Evolutionary conservation across 2,888 invertebrate species (phyloP).

Genomic region (Dorcus parallelipipedus): DNA sequence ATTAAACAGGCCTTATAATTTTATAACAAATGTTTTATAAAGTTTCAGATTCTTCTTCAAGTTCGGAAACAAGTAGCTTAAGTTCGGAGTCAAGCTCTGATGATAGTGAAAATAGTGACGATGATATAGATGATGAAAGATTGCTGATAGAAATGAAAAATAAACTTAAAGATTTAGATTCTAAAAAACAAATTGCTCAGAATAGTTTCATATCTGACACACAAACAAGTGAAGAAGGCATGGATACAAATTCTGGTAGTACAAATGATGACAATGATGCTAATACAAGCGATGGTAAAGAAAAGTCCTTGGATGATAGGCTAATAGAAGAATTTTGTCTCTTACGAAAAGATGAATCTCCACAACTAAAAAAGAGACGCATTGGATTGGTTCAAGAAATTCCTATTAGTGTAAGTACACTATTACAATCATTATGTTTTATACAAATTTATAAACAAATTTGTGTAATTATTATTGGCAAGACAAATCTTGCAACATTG

Average conservation of each 20-base stretch:
- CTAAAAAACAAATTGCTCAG: constrained; percentile 38
- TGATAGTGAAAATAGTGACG: constrained; percentile 49
- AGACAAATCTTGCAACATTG: background rate
- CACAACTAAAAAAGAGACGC: constrained; percentile 48
- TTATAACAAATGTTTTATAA: constrained; percentile 10
- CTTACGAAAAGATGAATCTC: constrained; percentile 29
- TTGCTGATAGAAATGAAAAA: constrained; percentile 44
- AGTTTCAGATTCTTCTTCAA: constrained; percentile 43
- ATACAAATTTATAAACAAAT: constrained; percentile 4
- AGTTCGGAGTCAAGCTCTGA: constrained; percentile 52
- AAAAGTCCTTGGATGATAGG: constrained; percentile 37
- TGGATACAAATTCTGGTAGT: constrained; percentile 12
- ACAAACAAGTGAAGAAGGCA: constrained; percentile 24
- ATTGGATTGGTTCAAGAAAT: constrained; percentile 60
- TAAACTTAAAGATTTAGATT: constrained; percentile 43
- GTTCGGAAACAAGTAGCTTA: constrained; percentile 44
- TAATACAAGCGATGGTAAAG: constrained; percentile 23
- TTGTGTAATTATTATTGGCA: background rate
- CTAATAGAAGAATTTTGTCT: constrained; percentile 37
- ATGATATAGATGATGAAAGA: constrained; percentile 44
- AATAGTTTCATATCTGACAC: constrained; percentile 28
- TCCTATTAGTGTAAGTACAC: constrained; percentile 61
- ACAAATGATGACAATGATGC: constrained; percentile 40
- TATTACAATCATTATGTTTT: too few relatives aligned
- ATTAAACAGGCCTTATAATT: background rate